These are phyloP conservation scores for Porphyrio hochstetteri DNA, from an alignment of 2,113 vertebrate genomes.

Conservation along the genomic window DNA sequence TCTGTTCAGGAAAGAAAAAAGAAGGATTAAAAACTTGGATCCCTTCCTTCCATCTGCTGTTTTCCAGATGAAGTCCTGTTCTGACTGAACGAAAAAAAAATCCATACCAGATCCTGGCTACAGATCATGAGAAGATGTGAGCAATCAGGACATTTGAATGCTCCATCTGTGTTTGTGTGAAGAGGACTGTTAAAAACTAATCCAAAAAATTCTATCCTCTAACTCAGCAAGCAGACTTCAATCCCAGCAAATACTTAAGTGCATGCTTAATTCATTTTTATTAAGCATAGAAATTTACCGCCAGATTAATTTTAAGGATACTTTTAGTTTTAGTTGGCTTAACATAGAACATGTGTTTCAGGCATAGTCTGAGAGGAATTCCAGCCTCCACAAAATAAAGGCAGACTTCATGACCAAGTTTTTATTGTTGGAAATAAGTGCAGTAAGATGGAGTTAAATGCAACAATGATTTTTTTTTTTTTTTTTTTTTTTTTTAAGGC, in stretches of 20 bases:
- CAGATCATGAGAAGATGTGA: slow-evolving; percentile 48
- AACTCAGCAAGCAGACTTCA: not conserved
- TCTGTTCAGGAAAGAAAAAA: slow-evolving; percentile 13
- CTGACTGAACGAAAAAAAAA: slow-evolving; percentile 43
- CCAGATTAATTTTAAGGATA: not conserved
- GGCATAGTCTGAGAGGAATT: not conserved
- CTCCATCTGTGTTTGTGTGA: slow-evolving; percentile 39
- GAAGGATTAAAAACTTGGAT: slow-evolving; percentile 50
- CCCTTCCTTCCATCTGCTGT: slow-evolving; percentile 51
- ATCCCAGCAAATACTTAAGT: not conserved
- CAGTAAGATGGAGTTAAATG: not conserved
- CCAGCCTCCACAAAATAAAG: not conserved
- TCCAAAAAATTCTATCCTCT: not conserved
- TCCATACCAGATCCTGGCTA: slow-evolving; percentile 35
- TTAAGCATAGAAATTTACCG: not conserved
- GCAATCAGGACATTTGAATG: slow-evolving; percentile 33
- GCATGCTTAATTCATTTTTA: not conserved
- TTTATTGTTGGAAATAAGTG: not conserved
- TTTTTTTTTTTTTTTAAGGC: too few relatives aligned
- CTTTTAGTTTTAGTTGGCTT: not conserved
- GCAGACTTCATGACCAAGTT: not conserved
- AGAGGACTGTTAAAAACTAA: not conserved
- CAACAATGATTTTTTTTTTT: not conserved
- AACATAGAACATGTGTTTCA: not conserved
- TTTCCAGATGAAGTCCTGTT: slow-evolving; percentile 49